Evolutionary conservation across 2,797 vertebrate species (phyloP).

Genomic region (Etheostoma perlongum): DNA sequence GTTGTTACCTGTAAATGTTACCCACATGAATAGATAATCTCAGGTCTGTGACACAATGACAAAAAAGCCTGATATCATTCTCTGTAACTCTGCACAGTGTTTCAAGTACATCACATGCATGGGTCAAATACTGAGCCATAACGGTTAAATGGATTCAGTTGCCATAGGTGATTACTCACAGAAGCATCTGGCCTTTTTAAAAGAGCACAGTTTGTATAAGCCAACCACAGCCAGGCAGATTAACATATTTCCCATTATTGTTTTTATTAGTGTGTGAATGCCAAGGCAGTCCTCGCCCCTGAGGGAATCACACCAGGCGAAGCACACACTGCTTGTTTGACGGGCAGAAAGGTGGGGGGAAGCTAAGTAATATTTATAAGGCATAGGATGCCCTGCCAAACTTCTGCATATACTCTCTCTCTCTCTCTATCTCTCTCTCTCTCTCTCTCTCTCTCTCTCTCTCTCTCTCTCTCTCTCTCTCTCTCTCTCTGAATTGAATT

Average conservation of each 20-base stretch:
- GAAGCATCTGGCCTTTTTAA: conserved; percentile 81
- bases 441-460: no score
- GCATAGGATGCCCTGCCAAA: conserved; percentile 4
- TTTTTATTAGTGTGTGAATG: conserved; percentile 82
- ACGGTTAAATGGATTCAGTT: conserved; percentile 74
- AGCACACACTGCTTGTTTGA: conserved; percentile 28
- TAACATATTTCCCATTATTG: conserved; percentile 81
- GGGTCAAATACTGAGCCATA: conserved; percentile 58
- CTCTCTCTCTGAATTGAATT: no score
- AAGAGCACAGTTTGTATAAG: conserved; percentile 79
- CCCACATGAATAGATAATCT: conserved; percentile 10
- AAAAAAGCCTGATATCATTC: conserved; percentile 31
- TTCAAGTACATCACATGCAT: conserved; percentile 38
- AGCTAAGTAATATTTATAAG: conserved; percentile 36
- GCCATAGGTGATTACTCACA: conserved; percentile 80
- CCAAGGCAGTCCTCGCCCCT: conserved; percentile 65
- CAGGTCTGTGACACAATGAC: neutral
- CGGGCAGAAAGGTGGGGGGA: neutral
- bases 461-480: no score
- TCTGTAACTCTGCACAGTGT: conserved; percentile 4
- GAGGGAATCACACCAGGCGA: conserved; percentile 56
- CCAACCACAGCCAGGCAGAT: conserved; percentile 68
- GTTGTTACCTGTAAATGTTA: conserved; percentile 34
- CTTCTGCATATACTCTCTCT: no score
- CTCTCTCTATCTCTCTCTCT: no score